Conservation (phyloP, 2,888 invertebrate species). For the Morinoia aosen region DNA sequence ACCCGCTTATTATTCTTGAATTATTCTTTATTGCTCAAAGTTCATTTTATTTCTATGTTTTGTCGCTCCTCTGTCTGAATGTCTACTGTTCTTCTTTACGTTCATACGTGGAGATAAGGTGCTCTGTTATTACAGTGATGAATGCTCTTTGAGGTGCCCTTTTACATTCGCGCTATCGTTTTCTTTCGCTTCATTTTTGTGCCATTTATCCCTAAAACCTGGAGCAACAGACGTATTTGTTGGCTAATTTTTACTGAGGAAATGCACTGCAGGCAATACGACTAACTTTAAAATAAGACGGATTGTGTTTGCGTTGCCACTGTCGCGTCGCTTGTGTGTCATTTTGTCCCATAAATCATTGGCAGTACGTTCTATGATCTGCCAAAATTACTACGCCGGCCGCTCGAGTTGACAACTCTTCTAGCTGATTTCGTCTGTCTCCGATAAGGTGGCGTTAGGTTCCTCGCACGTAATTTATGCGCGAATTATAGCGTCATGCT, state of each 20-base stretch:
- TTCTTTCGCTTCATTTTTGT: neutral
- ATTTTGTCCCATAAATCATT: conserved; percentile 30
- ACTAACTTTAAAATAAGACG: neutral
- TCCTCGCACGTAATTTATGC: neutral
- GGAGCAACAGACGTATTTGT: neutral
- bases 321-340: neutral
- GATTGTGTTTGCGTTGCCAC: conserved; percentile 21
- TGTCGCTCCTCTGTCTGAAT: neutral
- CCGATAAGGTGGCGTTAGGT: neutral
- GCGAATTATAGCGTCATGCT: neutral
- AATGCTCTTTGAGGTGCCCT: neutral
- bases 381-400: neutral
- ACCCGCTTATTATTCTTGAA: neutral
- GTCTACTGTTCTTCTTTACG: neutral
- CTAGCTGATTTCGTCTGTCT: neutral
- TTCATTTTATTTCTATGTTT: neutral
- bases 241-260: neutral
- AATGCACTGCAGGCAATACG: neutral
- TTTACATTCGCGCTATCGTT: neutral
- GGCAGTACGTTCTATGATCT: neutral
- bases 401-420: conserved; percentile 12
- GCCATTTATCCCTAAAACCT: neutral
- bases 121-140: neutral
- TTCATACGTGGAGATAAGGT: neutral
- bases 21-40: neutral